Evolutionary conservation across 30 jellyfish, hydroid and myxozoan genomes (phyloP).

Genomic region (Hydra vulgaris): DNA sequence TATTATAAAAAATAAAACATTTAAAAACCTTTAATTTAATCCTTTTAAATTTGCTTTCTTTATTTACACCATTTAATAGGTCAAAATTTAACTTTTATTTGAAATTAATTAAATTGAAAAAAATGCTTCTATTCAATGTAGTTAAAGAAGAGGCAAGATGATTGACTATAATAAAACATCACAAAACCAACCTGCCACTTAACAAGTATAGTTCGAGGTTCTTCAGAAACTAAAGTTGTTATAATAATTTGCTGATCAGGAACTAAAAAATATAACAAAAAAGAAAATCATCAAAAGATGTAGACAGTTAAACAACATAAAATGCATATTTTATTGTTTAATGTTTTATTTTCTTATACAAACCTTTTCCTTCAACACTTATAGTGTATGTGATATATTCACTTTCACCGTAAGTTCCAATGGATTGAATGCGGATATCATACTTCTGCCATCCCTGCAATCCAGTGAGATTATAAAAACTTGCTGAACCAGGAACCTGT

Average conservation of each 20-base stretch:
- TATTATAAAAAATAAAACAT: too few relatives aligned
- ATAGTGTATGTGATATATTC: background rate
- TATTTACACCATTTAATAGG: too few relatives aligned
- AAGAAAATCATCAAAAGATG: background rate
- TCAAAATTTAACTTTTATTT: too few relatives aligned
- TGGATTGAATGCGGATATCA: background rate
- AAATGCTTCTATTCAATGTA: too few relatives aligned
- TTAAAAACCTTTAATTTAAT: too few relatives aligned
- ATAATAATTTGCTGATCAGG: conserved; percentile 47
- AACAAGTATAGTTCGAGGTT: conserved; percentile 26
- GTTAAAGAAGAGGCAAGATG: too few relatives aligned
- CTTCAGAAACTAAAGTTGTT: conserved; percentile 22
- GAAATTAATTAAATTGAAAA: too few relatives aligned
- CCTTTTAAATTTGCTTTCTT: too few relatives aligned
- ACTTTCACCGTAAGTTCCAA: conserved; percentile 10
- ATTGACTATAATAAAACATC: too few relatives aligned
- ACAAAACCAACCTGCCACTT: conserved; percentile 38
- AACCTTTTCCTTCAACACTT: conserved; percentile 20
- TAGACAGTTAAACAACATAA: too few relatives aligned
- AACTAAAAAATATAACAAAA: conserved; percentile 21
- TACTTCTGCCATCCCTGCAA: conserved; percentile 5
- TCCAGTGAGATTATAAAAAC: conserved; percentile 3
- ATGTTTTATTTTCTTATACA: too few relatives aligned
- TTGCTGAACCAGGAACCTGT: background rate
- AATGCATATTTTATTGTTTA: too few relatives aligned